Base-by-base conservation (phyloP, 2,888 invertebrate species). In the Conchocele bisecta region DNA sequence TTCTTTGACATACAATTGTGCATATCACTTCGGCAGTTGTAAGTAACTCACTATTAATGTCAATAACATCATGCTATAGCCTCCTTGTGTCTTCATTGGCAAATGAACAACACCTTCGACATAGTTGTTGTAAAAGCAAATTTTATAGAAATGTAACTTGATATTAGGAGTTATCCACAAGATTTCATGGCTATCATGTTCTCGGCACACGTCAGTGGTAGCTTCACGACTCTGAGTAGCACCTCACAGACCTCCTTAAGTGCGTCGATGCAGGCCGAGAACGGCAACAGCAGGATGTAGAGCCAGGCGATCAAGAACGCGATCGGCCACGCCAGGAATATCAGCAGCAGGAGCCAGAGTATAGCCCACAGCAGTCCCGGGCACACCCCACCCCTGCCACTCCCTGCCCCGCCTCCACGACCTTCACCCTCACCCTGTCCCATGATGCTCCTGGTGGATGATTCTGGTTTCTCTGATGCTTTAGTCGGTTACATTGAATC, bases 221-320 rank as follows among this genome's bases (percentile, higher is more conserved):
- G 81, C 37, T 90, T 85, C 0, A 90, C 85, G n/a, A 88, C 73
- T 64, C 84, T 86, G 4, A 90, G 69, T 6, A 91, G 76, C n/a
- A 87, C 84, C 37, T 88, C 87, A 58, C 88, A 86, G 0, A 87
- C 74, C 1, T 80, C 84, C 56, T 86, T 87, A n/a, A 88, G 53
- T 6, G 86, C 82, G 35, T 84, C 84, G 17, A 89, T 84, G 35
- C 86, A 87, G 15, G 84, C 87, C 11, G 81, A 79, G 68, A 89
- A 89, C n/a, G 91, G 91, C 17, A 90, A 82, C 9, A 91, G 74
- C 35, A 90, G 76, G 4, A 91, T 85, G 71, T 91, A 91, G 67
- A 88, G 79, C 83, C 86, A 86, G 28, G 88, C 86, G 13, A 89
- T 82, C 74, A 89, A 86, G 74, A 88, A 88, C 2, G 81, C 90